Evolutionary conservation across 2,888 invertebrate genomes (phyloP), one percentile per base, ranked within the genome.

Genomic region (Acanthopleura granulata): DNA sequence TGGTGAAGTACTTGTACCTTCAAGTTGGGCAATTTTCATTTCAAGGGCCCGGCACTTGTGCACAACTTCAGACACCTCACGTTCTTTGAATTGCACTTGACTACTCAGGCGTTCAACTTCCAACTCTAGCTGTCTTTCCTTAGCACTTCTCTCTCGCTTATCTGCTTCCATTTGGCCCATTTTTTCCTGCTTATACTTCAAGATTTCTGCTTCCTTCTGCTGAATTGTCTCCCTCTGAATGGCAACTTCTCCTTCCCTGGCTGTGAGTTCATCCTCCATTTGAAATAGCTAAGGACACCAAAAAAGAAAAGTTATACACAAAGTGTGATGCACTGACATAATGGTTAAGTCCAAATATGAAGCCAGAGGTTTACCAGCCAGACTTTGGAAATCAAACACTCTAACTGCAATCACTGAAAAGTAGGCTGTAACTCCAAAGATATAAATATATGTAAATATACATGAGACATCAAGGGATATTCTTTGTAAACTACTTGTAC

Each of bases 51-150:
- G 66, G 25, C 66, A 66, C 25, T 27, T 22, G 66, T 22, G 1
- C 29, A 22, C 22, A 15, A 66, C 15, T 27, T 66, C 66, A 22
- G 25, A 15, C 6, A 66, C 66, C 29, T 66, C 66, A 16, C 29
- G 66, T 27, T 66, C 66, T 66, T 66, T 66, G 25, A 66, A 66
- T 27, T 66, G 66, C 66, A 66, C 25, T 66, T 66, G 66, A 16
- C 25, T 27, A 12, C 25, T 25, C 25, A 66, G 29, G 4, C 66
- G 22, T 22, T 66, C 66, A 6, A 66, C 29, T 22, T 66, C 66
- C 18, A 25, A 27, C 25, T 66, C 29, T 27, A 66, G 22, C 25
- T 66, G 15, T 14, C 29, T 66, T 27, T 66, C 66, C 29, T 27
- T 66, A 22, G 22, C 66, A 27, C 25, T 66, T 22, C 66, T 18